phyloP scores from a whole-genome alignment of 2,113 vertebrate genomes.

The Lipotes vexillifer region DNA sequence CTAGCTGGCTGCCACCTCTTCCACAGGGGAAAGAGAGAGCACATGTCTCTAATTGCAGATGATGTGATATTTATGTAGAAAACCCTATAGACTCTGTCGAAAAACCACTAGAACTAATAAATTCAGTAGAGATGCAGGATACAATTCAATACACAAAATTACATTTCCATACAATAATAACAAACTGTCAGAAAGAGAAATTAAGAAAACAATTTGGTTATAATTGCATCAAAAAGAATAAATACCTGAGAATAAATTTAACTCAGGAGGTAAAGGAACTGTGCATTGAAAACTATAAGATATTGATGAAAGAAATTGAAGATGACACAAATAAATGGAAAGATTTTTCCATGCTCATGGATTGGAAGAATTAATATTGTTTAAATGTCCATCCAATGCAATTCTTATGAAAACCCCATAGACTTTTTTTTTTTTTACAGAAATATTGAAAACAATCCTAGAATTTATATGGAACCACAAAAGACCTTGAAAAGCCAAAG shows the following conservation, averaged over 20 bases:
- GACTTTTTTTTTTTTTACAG: not conserved
- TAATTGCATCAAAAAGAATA: not conserved
- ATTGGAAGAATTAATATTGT: not conserved
- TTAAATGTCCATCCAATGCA: not conserved
- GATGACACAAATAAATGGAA: not conserved
- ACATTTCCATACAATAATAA: not conserved
- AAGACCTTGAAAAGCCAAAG: not conserved
- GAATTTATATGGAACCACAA: not conserved
- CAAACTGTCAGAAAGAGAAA: not conserved
- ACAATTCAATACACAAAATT: not conserved
- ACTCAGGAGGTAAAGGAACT: not conserved
- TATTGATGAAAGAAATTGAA: not conserved
- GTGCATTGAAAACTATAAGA: not conserved
- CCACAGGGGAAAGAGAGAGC: not conserved
- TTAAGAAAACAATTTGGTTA: not conserved
- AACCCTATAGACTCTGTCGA: not conserved
- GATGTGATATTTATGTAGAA: not conserved
- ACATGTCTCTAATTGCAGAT: not conserved
- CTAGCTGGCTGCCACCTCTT: not conserved
- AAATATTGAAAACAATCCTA: not conserved
- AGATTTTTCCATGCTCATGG: not conserved
- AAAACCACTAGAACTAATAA: not conserved
- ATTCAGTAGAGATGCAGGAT: not conserved
- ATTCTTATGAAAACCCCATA: not conserved
- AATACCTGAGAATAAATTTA: not conserved